Conservation (phyloP, 2,888 invertebrate species). For the Netelia melanura region DNA sequence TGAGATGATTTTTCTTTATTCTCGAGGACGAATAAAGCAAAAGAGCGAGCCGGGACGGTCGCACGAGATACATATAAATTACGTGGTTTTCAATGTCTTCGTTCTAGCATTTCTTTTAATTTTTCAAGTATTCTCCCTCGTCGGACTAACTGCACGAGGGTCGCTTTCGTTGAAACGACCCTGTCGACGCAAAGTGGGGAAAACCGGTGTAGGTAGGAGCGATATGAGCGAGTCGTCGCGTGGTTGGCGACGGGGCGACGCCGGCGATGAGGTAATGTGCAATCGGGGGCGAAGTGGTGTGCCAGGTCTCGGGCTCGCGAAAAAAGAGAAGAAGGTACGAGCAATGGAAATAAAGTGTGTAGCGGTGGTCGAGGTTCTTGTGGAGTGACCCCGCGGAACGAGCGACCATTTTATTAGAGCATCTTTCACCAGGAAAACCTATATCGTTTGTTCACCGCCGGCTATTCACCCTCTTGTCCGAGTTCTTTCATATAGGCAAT, state of each 20-base stretch:
- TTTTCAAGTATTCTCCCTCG: conserved; percentile 42
- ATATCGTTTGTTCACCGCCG: conserved; percentile 80
- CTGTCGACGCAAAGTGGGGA: conserved; percentile 10
- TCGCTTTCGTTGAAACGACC: conserved; percentile 10
- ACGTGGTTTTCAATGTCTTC: conserved; percentile 45
- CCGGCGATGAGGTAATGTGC: conserved; percentile 59
- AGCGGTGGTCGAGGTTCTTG: conserved; percentile 71
- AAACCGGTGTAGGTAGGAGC: conserved; percentile 37
- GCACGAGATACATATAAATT: conserved; percentile 64
- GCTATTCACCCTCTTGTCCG: conserved; percentile 72
- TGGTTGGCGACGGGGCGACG: conserved; percentile 69
- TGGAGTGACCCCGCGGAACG: conserved; percentile 76
- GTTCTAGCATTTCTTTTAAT: conserved; percentile 52
- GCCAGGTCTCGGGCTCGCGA: conserved; percentile 49
- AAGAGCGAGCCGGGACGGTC: not conserved
- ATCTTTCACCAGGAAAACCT: conserved; percentile 81
- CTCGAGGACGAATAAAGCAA: conserved; percentile 38
- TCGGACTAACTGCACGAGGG: conserved; percentile 1
- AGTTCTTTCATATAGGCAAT: conserved; percentile 28
- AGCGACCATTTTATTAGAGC: conserved; percentile 82
- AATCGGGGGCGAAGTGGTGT: conserved; percentile 33
- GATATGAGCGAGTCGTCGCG: conserved; percentile 38
- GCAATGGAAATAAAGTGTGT: conserved; percentile 67
- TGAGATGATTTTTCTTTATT: conserved; percentile 63
- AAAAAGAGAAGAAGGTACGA: conserved; percentile 60